phyloP scores from a whole-genome alignment of 1,140 invertebrate genomes.

The Hermetia illucens region DNA sequence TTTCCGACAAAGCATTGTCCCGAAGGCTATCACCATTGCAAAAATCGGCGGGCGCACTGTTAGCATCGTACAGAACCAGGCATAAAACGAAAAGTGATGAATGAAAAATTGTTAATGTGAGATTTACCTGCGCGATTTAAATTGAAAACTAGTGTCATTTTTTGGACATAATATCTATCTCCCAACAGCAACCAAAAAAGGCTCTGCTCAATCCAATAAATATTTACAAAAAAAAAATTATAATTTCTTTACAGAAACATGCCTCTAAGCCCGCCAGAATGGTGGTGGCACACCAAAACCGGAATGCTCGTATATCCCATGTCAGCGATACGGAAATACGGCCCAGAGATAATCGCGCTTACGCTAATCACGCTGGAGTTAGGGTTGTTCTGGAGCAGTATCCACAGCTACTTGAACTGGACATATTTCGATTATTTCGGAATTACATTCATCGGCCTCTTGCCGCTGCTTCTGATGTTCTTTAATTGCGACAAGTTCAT shows the following conservation, averaged over 20 bases:
- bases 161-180: too few species aligned
- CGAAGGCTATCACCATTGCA: too few species aligned
- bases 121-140: too few species aligned
- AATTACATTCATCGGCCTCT: slow-evolving; percentile 29
- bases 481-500: slow-evolving; percentile 67
- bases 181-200: too few species aligned
- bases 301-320: slow-evolving; percentile 56
- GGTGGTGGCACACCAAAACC: slow-evolving; percentile 70
- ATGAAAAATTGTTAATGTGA: too few species aligned
- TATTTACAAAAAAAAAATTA: too few species aligned
- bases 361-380: slow-evolving; percentile 52
- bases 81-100: too few species aligned
- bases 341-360: slow-evolving; percentile 51
- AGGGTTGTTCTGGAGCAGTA: slow-evolving; percentile 61
- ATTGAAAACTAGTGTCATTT: too few species aligned
- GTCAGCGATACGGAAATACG: slow-evolving; percentile 55
- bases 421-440: slow-evolving; percentile 15
- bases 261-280: slow-evolving; percentile 61
- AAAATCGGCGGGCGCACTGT: too few species aligned
- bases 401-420: slow-evolving; percentile 63
- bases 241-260: slow-evolving; percentile 38
- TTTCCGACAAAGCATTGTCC: too few species aligned
- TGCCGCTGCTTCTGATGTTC: slow-evolving; percentile 49
- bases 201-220: too few species aligned
- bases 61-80: too few species aligned